phyloP scores from a whole-genome alignment of 2,113 vertebrate species.

The Campylomormyrus numenius region DNA sequence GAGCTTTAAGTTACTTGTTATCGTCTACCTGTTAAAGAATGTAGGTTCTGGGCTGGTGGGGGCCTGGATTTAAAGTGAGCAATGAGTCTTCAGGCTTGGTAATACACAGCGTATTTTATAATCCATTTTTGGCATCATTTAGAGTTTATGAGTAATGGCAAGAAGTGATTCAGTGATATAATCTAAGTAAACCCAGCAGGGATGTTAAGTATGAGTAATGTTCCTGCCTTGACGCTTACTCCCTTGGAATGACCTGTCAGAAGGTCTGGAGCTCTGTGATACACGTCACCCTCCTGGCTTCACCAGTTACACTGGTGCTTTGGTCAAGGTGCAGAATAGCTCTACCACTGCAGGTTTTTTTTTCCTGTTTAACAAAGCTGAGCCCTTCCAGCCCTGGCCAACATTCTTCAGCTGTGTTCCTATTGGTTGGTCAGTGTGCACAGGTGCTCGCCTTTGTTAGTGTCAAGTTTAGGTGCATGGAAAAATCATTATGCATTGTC shows the following conservation, averaged over 20 bases:
- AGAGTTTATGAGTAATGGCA: not conserved
- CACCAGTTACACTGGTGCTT: not conserved
- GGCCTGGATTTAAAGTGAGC: not conserved
- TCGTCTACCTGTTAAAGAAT: not conserved
- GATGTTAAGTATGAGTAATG: not conserved
- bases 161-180: constrained; percentile 6
- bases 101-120: not conserved
- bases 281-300: not conserved
- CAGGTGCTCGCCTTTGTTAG: not conserved
- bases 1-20: not conserved
- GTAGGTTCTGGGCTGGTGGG: not conserved
- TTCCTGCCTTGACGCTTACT: not conserved
- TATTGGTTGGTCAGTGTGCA: not conserved
- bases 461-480: not conserved
- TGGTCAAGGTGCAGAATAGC: not conserved
- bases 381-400: not conserved
- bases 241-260: not conserved
- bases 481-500: not conserved
- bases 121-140: constrained; percentile 6
- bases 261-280: not conserved
- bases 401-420: not conserved
- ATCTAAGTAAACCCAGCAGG: not conserved
- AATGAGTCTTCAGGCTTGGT: not conserved
- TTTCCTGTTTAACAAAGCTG: not conserved
- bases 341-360: not conserved